Percentiles rank a stretch among this genome's conserved stretches.
Evolutionary conservation across 1,140 invertebrate genomes (phyloP).

Genomic region (Polyergus mexicanus): DNA sequence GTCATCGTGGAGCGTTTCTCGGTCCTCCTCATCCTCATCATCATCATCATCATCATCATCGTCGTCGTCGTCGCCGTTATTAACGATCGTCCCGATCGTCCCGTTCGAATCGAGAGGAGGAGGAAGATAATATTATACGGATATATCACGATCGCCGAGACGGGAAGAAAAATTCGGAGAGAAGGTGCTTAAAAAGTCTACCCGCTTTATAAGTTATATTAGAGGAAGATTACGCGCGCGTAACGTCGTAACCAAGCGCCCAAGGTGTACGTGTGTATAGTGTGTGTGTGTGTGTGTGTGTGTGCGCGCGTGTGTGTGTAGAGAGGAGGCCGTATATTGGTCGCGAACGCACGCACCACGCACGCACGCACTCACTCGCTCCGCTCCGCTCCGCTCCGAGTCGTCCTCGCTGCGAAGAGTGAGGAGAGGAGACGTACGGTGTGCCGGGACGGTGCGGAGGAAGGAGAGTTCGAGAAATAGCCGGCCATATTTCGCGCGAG

Average conservation of each 20-base stretch:
- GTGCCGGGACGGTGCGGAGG: constrained; percentile 37
- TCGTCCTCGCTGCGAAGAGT: neutral
- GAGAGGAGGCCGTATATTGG: neutral
- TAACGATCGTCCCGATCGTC: neutral
- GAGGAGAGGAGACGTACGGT: neutral
- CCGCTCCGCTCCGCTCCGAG: no score
- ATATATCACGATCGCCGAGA: neutral
- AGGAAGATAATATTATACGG: constrained; percentile 43
- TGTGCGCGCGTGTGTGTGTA: constrained; percentile 26
- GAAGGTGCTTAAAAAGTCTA: constrained; percentile 13
- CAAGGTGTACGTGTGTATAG: constrained; percentile 1
- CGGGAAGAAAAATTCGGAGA: neutral
- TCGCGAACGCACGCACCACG: neutral
- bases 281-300: constrained; percentile 28
- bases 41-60: neutral
- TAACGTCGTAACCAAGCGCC: neutral
- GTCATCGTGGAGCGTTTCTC: constrained; percentile 1
- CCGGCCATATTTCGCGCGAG: constrained; percentile 78
- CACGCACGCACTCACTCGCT: no score
- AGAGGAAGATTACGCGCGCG: neutral
- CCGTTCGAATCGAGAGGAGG: neutral
- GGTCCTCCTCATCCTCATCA: no score
- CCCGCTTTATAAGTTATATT: neutral
- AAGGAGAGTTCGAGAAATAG: constrained; percentile 60
- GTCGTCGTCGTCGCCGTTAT: neutral